These are phyloP conservation scores for Taenioides sp. DNA, from an alignment of 2,797 vertebrate genomes.

Conservation along the genomic window DNA sequence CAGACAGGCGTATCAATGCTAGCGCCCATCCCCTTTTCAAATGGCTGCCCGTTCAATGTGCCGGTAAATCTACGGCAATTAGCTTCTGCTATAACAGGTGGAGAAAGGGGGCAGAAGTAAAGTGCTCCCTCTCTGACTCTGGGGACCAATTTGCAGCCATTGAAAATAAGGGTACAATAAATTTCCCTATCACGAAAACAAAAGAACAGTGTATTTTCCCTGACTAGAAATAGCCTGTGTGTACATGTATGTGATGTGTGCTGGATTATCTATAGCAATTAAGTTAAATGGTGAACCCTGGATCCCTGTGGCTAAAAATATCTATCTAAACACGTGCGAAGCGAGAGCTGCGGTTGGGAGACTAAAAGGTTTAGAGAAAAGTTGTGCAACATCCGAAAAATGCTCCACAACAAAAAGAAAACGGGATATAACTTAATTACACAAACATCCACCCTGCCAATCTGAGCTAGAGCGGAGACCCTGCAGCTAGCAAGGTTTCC, in stretches of 20 bases:
- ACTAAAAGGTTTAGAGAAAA: conserved; percentile 53
- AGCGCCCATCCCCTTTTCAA: conserved; percentile 58
- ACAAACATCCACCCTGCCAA: conserved; percentile 74
- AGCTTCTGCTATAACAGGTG: conserved; percentile 25
- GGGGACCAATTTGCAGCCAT: conserved; percentile 62
- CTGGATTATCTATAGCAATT: conserved; percentile 19
- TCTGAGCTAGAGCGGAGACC: conserved; percentile 76
- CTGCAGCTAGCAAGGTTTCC: conserved; percentile 70
- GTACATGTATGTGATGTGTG: conserved; percentile 19
- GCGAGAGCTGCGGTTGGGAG: conserved; percentile 50
- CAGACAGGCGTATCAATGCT: conserved; percentile 64
- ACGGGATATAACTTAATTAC: conserved; percentile 59
- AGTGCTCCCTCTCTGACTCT: conserved; percentile 37
- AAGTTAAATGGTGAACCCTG: conserved; percentile 25
- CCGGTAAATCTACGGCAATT: conserved; percentile 44
- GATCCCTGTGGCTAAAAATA: conserved; percentile 20
- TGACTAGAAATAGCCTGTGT: conserved; percentile 19
- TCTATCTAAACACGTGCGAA: conserved; percentile 45
- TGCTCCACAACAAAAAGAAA: conserved; percentile 66
- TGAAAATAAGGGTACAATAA: conserved; percentile 28
- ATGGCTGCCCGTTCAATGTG: conserved; percentile 56
- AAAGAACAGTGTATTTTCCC: conserved; percentile 14
- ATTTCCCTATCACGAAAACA: conserved; percentile 24
- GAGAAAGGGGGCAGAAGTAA: conserved; percentile 41
- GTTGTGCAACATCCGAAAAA: conserved; percentile 67